phyloP scores from a whole-genome alignment of 30 jellyfish, hydroid and myxozoan genomes.

The Pelagia noctiluca region DNA sequence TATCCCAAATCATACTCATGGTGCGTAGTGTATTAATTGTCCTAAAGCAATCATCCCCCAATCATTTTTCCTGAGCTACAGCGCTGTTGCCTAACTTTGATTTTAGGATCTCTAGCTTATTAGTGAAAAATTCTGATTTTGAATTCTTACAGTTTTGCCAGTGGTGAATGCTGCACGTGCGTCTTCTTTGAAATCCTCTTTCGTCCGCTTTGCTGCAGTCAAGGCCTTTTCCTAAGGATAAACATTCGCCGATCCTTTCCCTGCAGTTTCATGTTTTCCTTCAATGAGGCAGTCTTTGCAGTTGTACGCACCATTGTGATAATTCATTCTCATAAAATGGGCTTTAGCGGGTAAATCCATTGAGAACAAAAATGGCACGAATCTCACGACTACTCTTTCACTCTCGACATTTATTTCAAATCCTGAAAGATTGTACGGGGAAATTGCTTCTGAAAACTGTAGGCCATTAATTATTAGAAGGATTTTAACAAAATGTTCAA shows the following conservation, averaged over 20 bases:
- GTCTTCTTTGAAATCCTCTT: not conserved
- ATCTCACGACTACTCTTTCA: not conserved
- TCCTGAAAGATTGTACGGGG: not conserved
- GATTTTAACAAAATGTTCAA: not conserved
- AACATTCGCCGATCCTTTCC: constrained; percentile 7
- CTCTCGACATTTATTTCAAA: not conserved
- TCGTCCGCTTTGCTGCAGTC: not conserved
- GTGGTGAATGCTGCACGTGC: constrained; percentile 3
- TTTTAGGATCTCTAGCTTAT: not conserved
- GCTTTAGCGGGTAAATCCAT: constrained; percentile 42
- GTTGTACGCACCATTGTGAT: constrained; percentile 22
- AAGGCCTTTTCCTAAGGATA: constrained; percentile 13
- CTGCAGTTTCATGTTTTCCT: constrained; percentile 18
- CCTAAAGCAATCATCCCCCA: not conserved
- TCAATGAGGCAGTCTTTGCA: constrained; percentile 26
- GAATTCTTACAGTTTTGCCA: constrained; percentile 7
- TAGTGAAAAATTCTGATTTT: not conserved
- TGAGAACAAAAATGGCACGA: constrained; percentile 3
- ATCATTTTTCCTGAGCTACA: not conserved
- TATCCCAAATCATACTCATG: not conserved
- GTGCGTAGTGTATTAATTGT: not conserved
- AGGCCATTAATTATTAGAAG: too few species aligned
- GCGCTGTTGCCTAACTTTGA: not conserved
- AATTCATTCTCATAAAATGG: constrained; percentile 12
- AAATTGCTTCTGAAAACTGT: too few species aligned